Evolutionary conservation across 1,140 invertebrate species (phyloP).

Genomic region (Heliconius himera): DNA sequence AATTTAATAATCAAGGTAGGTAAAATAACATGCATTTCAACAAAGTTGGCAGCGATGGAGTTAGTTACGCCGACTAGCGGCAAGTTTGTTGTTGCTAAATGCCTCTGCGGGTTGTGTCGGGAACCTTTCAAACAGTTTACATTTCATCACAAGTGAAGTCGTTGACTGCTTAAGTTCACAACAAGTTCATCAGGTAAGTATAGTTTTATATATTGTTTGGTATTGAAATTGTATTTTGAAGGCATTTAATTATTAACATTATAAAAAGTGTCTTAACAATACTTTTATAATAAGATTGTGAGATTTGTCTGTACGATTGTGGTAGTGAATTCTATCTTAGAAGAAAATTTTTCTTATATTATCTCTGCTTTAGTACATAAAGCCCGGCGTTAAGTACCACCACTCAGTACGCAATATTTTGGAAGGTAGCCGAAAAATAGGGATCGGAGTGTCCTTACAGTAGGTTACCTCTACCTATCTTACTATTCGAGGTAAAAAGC

Average conservation of each 20-base stretch:
- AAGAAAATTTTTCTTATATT: too few species aligned
- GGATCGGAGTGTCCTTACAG: too few species aligned
- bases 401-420: too few species aligned
- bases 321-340: too few species aligned
- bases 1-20: conserved; percentile 3
- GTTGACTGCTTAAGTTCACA: conserved; percentile 17
- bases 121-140: conserved; percentile 25
- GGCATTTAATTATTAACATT: neutral
- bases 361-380: too few species aligned
- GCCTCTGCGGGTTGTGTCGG: conserved; percentile 8
- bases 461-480: too few species aligned
- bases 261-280: too few species aligned
- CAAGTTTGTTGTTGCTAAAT: conserved; percentile 11
- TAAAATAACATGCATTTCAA: conserved; percentile 10
- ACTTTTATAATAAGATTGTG: neutral
- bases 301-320: too few species aligned
- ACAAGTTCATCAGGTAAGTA: neutral
- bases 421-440: too few species aligned
- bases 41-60: neutral
- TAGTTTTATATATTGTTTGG: neutral
- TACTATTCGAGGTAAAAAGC: too few species aligned
- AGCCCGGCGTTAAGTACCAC: too few species aligned
- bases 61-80: conserved; percentile 7
- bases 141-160: conserved; percentile 10
- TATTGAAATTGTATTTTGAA: neutral